These are phyloP conservation scores for Eulacestoma nigropectus DNA, from an alignment of 2,113 vertebrate genomes.

Conservation along the genomic window DNA sequence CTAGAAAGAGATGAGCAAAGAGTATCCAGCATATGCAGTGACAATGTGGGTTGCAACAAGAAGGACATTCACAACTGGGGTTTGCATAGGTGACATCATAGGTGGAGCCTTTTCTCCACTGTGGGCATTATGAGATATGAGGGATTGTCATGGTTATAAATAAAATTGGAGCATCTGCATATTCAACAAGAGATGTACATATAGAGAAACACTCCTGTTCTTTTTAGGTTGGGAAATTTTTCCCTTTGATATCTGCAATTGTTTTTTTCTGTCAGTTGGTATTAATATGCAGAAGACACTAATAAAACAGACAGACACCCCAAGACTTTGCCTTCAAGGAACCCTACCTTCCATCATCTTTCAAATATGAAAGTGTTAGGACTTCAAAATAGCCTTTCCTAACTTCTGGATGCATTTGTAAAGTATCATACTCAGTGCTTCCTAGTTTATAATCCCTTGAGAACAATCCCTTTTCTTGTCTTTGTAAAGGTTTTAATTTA, in stretches of 20 bases:
- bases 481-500: not conserved
- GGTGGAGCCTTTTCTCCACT: not conserved
- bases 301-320: not conserved
- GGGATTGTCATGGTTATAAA: not conserved
- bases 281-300: not conserved
- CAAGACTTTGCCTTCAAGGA: not conserved
- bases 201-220: rapidly evolving
- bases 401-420: not conserved
- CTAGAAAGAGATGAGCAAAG: not conserved
- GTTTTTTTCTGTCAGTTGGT: not conserved
- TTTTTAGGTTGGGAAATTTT: not conserved
- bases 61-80: not conserved
- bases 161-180: not conserved
- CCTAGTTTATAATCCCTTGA: not conserved
- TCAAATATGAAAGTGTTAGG: not conserved
- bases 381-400: not conserved
- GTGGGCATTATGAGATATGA: not conserved
- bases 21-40: not conserved
- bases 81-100: not conserved
- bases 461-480: rapidly evolving
- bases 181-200: not conserved
- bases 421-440: not conserved
- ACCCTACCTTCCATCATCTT: not conserved
- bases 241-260: not conserved
- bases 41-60: not conserved